These are phyloP conservation scores for Tanytarsus gracilentus DNA, from an alignment of 2,888 invertebrate genomes.

Conservation along the genomic window DNA sequence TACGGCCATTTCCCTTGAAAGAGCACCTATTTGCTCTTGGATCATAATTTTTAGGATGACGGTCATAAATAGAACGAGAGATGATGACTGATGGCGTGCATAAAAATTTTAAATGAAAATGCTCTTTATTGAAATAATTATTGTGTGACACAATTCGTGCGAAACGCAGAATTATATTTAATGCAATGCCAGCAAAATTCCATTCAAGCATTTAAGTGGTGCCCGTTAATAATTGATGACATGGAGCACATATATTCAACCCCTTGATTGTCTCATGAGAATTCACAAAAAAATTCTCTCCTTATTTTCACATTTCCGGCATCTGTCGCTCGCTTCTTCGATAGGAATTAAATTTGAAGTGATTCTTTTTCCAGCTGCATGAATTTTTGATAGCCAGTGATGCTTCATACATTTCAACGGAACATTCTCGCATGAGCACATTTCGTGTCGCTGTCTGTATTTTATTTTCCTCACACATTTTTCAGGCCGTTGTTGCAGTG, in stretches of 20 bases:
- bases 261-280: constrained; percentile 9
- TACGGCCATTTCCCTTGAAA: not conserved
- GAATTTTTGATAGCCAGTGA: constrained; percentile 20
- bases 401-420: not conserved
- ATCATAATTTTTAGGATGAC: constrained; percentile 10
- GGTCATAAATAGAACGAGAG: constrained; percentile 1
- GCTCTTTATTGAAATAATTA: not conserved
- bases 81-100: not conserved
- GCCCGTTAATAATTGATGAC: constrained; percentile 18
- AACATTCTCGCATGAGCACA: not conserved
- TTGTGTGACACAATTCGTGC: too few relatives aligned
- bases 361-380: constrained; percentile 15
- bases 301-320: not conserved
- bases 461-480: not conserved
- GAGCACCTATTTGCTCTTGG: too few relatives aligned
- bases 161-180: too few relatives aligned
- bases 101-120: not conserved
- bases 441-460: not conserved
- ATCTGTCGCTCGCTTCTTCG: too few relatives aligned
- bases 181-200: too few relatives aligned
- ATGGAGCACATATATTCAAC: not conserved
- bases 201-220: not conserved
- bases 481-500: not conserved
- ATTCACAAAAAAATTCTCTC: constrained; percentile 1
- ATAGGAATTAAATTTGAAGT: constrained; percentile 14